Evolutionary conservation across 1,140 invertebrate species (phyloP), one percentile per base, ranked within the genome.

Genomic region (Paramacrobiotus metropolitanus): DNA sequence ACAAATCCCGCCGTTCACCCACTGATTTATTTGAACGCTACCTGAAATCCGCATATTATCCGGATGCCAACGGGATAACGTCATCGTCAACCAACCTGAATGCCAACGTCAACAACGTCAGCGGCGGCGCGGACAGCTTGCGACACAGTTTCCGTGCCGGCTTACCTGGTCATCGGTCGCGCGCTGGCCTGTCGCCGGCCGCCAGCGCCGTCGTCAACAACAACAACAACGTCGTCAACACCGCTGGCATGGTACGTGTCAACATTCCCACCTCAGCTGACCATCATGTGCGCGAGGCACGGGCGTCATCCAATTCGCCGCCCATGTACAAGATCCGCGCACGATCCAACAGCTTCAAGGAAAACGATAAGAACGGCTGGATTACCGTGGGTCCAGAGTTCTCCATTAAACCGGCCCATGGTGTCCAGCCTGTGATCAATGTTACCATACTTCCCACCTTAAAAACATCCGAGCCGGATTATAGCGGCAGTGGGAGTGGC

Each of bases 311-410:
- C 4, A 15, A 4, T 15, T 24, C 15, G 4, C 48, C 48, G 48
- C 24, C 24, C 15, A 55, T 15, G 4, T 24, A 20, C 15, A 9
- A 9, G 48, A 28, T 20, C 24, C 48, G 48, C 15, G 48, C 15
- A 55, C 48, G 48, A 28, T 55, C 48, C 15, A 55, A 55, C 24
- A 55, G 48, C 48, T 55, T 55, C 48, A 55, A 55, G 48, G 48
- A 55, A 28, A 55, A 55, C 48, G 28, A 55, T 24, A 40, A n/a
- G 9, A 55, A 55, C 24, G 48, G 48, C 24, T 55, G 48, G 48
- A 55, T 55, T 28, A 55, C 15, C 48, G 48, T 55, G 4, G 48
- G 15, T 4, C 48, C 48, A 24, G 48, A 55, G 24, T 24, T 55
- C 15, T 55, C 48, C 15, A 28, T 55, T 24, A 55, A 55, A 24